These are phyloP conservation scores for Agonopterix heracliana DNA, from an alignment of 2,888 invertebrate species.

Conservation along the genomic window DNA sequence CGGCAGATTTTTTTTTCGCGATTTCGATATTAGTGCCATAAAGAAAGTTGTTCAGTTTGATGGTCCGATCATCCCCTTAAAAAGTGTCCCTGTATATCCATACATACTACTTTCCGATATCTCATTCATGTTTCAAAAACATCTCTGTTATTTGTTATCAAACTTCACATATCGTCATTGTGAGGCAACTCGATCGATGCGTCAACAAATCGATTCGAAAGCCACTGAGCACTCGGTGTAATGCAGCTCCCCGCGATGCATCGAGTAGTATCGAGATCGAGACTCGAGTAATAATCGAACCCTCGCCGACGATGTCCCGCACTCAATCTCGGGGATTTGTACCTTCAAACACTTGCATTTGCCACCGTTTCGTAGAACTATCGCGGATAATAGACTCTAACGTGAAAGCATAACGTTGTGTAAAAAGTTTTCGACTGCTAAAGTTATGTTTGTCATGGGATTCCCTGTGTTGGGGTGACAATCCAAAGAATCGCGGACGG, in stretches of 20 bases:
- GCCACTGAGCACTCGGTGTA: conserved; percentile 44
- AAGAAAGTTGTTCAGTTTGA: too few relatives aligned
- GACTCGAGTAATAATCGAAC: conserved; percentile 65
- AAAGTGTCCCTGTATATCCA: too few relatives aligned
- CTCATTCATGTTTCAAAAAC: too few relatives aligned
- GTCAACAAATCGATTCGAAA: conserved; percentile 44
- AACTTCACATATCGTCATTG: not conserved
- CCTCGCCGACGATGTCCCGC: conserved; percentile 54
- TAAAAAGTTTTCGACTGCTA: conserved; percentile 2
- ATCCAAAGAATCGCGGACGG: conserved; percentile 59
- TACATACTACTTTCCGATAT: too few relatives aligned
- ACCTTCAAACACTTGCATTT: conserved; percentile 29
- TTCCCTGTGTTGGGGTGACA: conserved; percentile 60
- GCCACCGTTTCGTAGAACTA: conserved; percentile 13
- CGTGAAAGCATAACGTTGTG: conserved; percentile 14
- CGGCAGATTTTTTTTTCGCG: too few relatives aligned
- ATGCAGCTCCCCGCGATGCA: conserved; percentile 30
- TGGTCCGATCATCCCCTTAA: too few relatives aligned
- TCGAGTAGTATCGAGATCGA: conserved; percentile 58
- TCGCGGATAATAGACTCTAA: conserved; percentile 33
- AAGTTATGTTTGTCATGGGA: conserved; percentile 24
- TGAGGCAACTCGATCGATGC: conserved; percentile 28
- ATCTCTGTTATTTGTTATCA: too few relatives aligned
- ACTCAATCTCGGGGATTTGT: conserved; percentile 66
- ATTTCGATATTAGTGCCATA: too few relatives aligned